Conservation (phyloP, 2,113 vertebrate species). For the Pygathrix nemaeus region DNA sequence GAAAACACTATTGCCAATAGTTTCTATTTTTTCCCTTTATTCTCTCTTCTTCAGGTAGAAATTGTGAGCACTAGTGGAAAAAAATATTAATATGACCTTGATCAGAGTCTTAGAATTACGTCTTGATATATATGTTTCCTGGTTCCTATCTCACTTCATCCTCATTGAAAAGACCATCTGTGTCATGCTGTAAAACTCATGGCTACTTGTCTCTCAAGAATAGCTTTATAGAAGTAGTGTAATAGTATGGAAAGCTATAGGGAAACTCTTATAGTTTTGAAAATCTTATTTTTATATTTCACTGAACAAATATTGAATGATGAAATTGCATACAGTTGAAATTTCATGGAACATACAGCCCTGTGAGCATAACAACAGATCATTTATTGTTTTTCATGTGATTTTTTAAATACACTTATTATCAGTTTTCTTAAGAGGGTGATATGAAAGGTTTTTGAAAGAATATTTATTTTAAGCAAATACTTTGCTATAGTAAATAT, state of each 20-base stretch:
- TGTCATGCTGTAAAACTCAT: slow-evolving; percentile 48
- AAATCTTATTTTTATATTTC: slow-evolving; percentile 59
- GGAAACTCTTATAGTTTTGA: background rate
- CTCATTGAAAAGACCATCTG: slow-evolving; percentile 70
- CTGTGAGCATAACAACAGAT: background rate
- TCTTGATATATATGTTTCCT: background rate
- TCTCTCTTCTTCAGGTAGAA: slow-evolving; percentile 45
- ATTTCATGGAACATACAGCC: background rate
- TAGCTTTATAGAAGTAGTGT: background rate
- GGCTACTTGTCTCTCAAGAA: slow-evolving; percentile 47
- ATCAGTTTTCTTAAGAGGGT: background rate
- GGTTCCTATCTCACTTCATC: slow-evolving; percentile 2
- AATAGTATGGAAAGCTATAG: background rate
- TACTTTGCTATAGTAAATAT: background rate
- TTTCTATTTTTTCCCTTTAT: background rate
- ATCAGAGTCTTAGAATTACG: slow-evolving; percentile 16
- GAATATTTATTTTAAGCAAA: slow-evolving; percentile 55
- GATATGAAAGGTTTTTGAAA: background rate
- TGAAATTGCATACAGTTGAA: background rate
- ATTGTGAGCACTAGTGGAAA: slow-evolving; percentile 37
- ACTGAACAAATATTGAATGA: background rate
- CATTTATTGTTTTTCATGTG: slow-evolving; percentile 47
- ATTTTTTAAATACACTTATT: background rate
- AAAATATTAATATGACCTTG: slow-evolving; percentile 24
- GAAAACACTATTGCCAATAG: background rate